phyloP scores from a whole-genome alignment of 2,888 invertebrate species.

The Heteromurus nitidus region DNA sequence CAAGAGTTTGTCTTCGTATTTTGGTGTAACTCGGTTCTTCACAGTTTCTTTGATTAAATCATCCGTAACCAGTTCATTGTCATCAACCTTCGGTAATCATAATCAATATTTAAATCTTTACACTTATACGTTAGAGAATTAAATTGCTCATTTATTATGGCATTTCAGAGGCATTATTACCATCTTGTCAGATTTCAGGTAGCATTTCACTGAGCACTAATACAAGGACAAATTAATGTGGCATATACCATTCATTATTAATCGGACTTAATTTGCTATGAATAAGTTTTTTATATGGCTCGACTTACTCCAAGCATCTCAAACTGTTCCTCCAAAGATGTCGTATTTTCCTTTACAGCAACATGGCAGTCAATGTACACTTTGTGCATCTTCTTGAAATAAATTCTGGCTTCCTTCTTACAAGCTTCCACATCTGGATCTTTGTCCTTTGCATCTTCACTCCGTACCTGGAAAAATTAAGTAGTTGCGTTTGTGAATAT shows the following conservation, averaged over 20 bases:
- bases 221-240: not conserved
- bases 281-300: not conserved
- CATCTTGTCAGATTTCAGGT: conserved; percentile 62
- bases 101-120: not conserved
- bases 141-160: not conserved
- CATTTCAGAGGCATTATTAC: conserved; percentile 18
- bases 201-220: conserved; percentile 67
- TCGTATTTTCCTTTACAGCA: conserved; percentile 46
- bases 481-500: not conserved
- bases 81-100: conserved; percentile 56
- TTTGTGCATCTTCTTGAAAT: conserved; percentile 60
- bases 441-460: not conserved
- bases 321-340: conserved; percentile 54
- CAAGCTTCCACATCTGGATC: conserved; percentile 55
- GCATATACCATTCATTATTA: no score
- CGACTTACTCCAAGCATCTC: conserved; percentile 64
- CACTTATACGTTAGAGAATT: not conserved
- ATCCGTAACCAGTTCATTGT: conserved; percentile 63
- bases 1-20: conserved; percentile 55
- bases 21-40: conserved; percentile 63
- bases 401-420: conserved; percentile 45
- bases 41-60: conserved; percentile 52
- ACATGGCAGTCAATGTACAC: conserved; percentile 64
- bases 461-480: conserved; percentile 18
- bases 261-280: not conserved